Evolutionary conservation across 2,888 invertebrate genomes (phyloP).

Genomic region (Neoitamus cyanurus): DNA sequence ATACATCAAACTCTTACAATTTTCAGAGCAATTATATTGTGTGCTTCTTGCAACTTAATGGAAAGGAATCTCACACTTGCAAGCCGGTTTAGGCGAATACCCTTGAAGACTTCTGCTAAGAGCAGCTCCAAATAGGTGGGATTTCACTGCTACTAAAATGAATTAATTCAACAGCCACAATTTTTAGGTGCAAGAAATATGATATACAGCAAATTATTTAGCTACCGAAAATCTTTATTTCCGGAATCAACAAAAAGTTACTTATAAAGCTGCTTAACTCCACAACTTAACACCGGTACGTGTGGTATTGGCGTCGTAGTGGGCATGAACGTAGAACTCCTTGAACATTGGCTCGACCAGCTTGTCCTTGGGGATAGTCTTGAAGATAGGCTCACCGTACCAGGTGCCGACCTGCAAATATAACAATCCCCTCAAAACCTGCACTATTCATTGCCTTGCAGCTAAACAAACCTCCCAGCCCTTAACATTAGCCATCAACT

Average conservation of each 20-base stretch:
- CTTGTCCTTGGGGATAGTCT: constrained; percentile 73
- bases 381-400: constrained; percentile 85
- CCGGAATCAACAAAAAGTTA: neutral
- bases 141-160: no score
- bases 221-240: neutral
- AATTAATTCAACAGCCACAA: no score
- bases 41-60: no score
- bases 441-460: neutral
- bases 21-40: no score
- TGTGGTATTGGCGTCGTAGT: constrained; percentile 68
- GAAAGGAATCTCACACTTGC: no score
- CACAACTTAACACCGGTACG: constrained; percentile 70
- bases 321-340: constrained; percentile 79
- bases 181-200: no score
- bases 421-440: neutral
- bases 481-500: constrained; percentile 89
- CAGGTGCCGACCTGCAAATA: constrained; percentile 75
- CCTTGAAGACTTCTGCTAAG: no score
- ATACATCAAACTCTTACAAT: no score
- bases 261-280: constrained; percentile 65
- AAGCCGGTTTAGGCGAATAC: no score
- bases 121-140: no score
- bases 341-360: constrained; percentile 73
- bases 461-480: constrained; percentile 78
- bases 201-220: no score